Base-by-base conservation (phyloP, 2,113 vertebrate genomes). In the Lathamus discolor region DNA sequence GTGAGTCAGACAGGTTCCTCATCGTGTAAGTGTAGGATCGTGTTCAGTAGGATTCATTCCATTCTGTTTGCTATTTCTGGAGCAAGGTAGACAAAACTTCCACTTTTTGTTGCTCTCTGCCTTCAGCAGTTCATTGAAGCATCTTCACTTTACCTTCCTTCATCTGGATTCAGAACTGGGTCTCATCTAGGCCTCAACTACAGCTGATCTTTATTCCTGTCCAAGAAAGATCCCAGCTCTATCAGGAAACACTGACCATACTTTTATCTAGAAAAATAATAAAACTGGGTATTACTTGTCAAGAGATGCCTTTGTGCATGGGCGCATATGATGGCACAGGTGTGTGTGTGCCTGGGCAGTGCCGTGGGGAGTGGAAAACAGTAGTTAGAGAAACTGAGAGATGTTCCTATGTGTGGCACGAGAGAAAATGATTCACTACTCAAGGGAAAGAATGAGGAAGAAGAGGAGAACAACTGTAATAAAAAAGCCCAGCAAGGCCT, bases 401-500 rank as follows among this genome's bases (percentile, higher is more conserved):
- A 20, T 17, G 37, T 31, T 68, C 10, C 46, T 62, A 3, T 19
- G 16, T 25, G 67, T 22, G 29, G 35, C 49, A 35, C 3, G 0
- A 28, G 9, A 43, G 29, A 61, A 46, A 89, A 17, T 19, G 13
- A 64, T 17, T 80, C 18, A 9, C 89, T 93, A 46, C 63, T 87
- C 57, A 5, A 44, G 80, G 52, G 90, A 79, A 0, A 25, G 64
- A 46, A 68, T 2, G 33, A 88, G 59, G 41, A n/a, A 33, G n/a
- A 78, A 92, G 78, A 75, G 81, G 79, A 84, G 78, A 96, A 82
- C 73, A 86, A 88, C 79, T 75, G 64, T 48, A 78, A 35, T 92
- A 64, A 61, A 91, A 78, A 62, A 54, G 37, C 88, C 51, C 69
- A 75, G 59, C 20, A 13, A 35, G 61, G 64, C 86, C 95, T 63